A percentile compares a stretch with the other conserved stretches of the same genome.
Conservation (phyloP, 2,888 invertebrate species). For the Chydorus sphaericus region DNA sequence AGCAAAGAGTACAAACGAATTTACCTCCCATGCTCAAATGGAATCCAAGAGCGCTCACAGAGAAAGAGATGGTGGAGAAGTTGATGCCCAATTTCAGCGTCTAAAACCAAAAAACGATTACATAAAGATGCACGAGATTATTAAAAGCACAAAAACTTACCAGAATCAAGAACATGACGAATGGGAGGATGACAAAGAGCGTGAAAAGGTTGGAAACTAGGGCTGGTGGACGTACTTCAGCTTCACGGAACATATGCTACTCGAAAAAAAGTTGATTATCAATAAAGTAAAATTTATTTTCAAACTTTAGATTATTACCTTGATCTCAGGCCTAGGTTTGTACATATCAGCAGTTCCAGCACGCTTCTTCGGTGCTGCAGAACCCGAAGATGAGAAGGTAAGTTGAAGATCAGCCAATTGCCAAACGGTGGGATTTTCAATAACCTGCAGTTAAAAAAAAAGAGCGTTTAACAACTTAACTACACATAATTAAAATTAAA, state of each 20-base stretch:
- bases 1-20: constrained; percentile 19
- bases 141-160: constrained; percentile 28
- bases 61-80: constrained; percentile 61
- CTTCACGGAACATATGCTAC: constrained; percentile 73
- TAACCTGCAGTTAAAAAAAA: too few species aligned
- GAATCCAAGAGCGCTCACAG: constrained; percentile 70
- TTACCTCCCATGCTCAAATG: constrained; percentile 73
- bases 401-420: constrained; percentile 58
- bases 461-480: too few species aligned
- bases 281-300: not conserved
- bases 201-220: constrained; percentile 84
- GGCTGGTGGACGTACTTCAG: constrained; percentile 80
- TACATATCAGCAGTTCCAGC: constrained; percentile 27
- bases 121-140: not conserved
- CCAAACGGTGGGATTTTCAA: constrained; percentile 84
- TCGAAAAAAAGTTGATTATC: constrained; percentile 20
- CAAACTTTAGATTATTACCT: constrained; percentile 29
- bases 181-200: constrained; percentile 59
- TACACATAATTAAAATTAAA: too few species aligned
- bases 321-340: constrained; percentile 42
- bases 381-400: constrained; percentile 40
- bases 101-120: constrained; percentile 25
- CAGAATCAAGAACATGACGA: constrained; percentile 62
- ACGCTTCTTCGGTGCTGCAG: constrained; percentile 2
- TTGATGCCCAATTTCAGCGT: constrained; percentile 83